Evolutionary conservation across 1,140 invertebrate species (phyloP).

Genomic region (Theocolax elegans): DNA sequence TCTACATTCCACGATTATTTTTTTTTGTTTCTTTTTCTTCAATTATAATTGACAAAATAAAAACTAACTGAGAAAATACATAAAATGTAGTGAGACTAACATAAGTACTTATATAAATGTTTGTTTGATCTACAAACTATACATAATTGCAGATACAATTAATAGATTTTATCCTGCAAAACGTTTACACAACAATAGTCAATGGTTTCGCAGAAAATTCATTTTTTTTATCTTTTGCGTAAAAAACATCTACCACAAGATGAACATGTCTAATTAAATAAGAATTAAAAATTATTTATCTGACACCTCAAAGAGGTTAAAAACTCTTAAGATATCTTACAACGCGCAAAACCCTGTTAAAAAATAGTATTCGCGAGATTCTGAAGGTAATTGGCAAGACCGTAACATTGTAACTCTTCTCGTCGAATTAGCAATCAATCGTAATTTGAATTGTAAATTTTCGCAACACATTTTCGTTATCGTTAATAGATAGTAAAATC

Average conservation of each 20-base stretch:
- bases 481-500: too few relatives aligned
- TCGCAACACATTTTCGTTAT: too few relatives aligned
- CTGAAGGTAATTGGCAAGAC: constrained; percentile 38
- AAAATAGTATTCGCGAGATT: constrained; percentile 29
- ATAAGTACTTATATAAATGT: background rate
- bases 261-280: background rate
- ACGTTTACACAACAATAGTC: too few relatives aligned
- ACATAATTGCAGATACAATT: background rate
- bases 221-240: too few relatives aligned
- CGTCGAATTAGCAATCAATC: background rate
- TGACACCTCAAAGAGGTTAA: constrained; percentile 15
- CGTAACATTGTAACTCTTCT: background rate
- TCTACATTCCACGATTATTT: too few relatives aligned
- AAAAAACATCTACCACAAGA: background rate
- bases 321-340: constrained; percentile 35
- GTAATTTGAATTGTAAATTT: too few relatives aligned
- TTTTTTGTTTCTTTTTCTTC: too few relatives aligned
- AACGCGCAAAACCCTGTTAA: constrained; percentile 32
- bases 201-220: too few relatives aligned
- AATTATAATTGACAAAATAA: background rate
- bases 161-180: too few relatives aligned
- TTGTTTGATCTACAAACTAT: background rate
- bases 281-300: constrained; percentile 20
- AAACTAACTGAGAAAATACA: background rate
- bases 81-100: background rate